Evolutionary conservation across 2,797 vertebrate genomes (phyloP), one percentile per base, ranked within the genome.

Genomic region (Glossophaga mutica): DNA sequence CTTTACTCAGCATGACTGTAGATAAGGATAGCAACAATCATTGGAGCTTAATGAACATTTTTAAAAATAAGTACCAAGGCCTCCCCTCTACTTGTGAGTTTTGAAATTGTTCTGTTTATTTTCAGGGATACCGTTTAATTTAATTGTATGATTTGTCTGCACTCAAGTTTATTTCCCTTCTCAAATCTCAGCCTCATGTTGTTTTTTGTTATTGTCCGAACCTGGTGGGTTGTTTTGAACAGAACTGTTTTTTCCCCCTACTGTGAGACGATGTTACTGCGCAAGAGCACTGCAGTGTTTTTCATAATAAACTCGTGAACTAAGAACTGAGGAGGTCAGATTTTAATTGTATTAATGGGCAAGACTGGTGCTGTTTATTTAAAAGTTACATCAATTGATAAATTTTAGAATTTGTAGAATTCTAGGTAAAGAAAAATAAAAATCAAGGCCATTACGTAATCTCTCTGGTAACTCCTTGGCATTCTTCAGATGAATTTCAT

Each of bases 1-100:
- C 98, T 99, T 98, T 99, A 99, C 98, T 98, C 98, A 98, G 99
- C 99, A 99, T 99, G 99, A 98, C 98, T 99, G 98, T 98, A 99
- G 98, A 98, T 99, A 98, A 99, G 98, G 97, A 98, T 99, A 99
- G 98, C 98, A 98, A 98, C 98, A 98, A 98, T 98, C 98, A 98
- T 98, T 98, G 98, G 98, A 98, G 98, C 98, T 98, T 98, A 98
- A 98, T 98, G 98, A 99, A 98, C 97, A 98, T 98, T 99, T 98
- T 99, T 98, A 98, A 98, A 93, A 98, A 97, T 98, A 98, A 98
- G 98, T 98, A 99, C 98, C 97, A 98, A 98, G 98, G 96, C 98
- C 85, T 98, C 98, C 98, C 98, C 97, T 97, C 98, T 98, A 97
- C 98, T 98, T 98, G 98, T 98, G 97, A 98, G 98, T 98, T 98